Evolutionary conservation across 2,113 vertebrate species (phyloP).

Genomic region (Chaenogobius annularis): DNA sequence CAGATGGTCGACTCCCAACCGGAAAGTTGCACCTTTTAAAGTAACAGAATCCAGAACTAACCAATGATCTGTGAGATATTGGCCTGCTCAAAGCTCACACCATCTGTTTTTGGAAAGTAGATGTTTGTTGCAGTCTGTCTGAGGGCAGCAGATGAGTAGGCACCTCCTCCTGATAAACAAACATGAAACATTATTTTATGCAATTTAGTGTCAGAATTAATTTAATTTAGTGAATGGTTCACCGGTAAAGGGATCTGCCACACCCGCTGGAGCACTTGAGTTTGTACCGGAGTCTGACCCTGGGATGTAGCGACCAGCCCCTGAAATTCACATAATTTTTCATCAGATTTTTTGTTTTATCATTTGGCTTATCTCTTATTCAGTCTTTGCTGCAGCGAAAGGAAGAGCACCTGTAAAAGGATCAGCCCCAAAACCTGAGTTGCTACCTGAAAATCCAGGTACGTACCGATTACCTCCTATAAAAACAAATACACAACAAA

Average conservation of each 20-base stretch:
- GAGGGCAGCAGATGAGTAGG: slow-evolving; percentile 76
- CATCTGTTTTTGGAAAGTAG: slow-evolving; percentile 95
- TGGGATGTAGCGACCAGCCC: slow-evolving; percentile 91
- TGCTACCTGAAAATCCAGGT: slow-evolving; percentile 60
- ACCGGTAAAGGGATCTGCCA: slow-evolving; percentile 89
- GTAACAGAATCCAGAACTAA: slow-evolving; percentile 52
- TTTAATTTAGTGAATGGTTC: neutral
- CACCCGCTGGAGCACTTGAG: slow-evolving; percentile 53
- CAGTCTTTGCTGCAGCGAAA: neutral
- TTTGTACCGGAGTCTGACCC: slow-evolving; percentile 66
- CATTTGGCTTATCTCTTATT: neutral
- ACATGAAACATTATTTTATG: neutral
- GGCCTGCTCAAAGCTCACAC: slow-evolving; percentile 94
- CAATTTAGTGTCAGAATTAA: neutral
- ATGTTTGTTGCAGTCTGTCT: slow-evolving; percentile 82
- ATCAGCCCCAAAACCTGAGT: slow-evolving; percentile 64
- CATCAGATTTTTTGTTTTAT: neutral
- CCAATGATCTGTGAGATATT: slow-evolving; percentile 89
- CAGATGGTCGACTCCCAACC: too few relatives aligned
- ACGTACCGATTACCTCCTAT: slow-evolving; percentile 78
- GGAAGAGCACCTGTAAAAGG: slow-evolving; percentile 77
- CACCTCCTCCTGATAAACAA: slow-evolving; percentile 77
- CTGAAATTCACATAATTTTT: slow-evolving; percentile 61
- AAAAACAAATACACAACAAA: neutral
- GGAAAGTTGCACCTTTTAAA: too few relatives aligned